phyloP scores from a whole-genome alignment of 2,113 vertebrate species.

The Petrocephalus microphthalmus region DNA sequence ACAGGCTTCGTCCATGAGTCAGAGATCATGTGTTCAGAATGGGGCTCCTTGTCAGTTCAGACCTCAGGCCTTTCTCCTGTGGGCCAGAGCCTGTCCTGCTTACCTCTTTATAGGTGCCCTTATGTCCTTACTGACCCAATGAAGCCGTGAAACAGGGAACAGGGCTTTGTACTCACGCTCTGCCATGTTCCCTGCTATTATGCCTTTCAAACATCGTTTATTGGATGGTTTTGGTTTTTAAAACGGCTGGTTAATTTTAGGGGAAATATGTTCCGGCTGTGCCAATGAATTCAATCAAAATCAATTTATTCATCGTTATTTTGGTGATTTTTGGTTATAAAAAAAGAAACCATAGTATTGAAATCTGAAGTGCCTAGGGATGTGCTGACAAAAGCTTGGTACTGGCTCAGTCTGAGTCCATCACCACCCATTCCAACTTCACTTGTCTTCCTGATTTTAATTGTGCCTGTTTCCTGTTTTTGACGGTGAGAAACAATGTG shows the following conservation, averaged over 20 bases:
- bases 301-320: too few species aligned
- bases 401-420: neutral
- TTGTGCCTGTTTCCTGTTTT: neutral
- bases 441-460: neutral
- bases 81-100: neutral
- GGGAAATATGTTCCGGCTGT: neutral
- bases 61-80: too few species aligned
- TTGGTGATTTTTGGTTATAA: neutral
- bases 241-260: neutral
- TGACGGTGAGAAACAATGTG: neutral
- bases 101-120: neutral
- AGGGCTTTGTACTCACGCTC: neutral
- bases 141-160: neutral
- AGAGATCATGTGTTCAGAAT: neutral
- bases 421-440: neutral
- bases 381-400: neutral
- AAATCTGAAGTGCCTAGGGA: neutral
- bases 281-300: neutral
- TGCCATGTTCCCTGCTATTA: neutral
- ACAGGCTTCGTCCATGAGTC: neutral
- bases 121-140: neutral
- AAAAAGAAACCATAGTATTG: neutral
- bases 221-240: neutral
- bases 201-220: neutral
- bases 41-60: neutral